phyloP scores from a whole-genome alignment of 2,797 vertebrate species.

The Denticeps clupeoides region DNA sequence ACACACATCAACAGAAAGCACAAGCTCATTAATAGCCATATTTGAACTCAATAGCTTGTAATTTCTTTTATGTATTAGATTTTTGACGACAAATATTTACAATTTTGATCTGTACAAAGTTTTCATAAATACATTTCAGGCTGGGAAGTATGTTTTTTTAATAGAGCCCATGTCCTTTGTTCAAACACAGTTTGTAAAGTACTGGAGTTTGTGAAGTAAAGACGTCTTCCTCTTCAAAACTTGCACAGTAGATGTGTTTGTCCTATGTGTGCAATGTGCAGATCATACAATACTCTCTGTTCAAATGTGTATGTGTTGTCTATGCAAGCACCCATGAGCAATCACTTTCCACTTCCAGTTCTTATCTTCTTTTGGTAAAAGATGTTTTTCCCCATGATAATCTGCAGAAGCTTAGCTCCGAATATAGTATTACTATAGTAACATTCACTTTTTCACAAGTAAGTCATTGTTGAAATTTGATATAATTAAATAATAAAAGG shows the following conservation, averaged over 20 bases:
- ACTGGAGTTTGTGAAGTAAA: too few species aligned
- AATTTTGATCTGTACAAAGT: conserved; percentile 67
- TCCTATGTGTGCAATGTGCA: too few species aligned
- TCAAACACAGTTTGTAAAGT: too few species aligned
- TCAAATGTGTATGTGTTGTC: conserved; percentile 23
- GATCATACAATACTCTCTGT: too few species aligned
- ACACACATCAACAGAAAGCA: conserved; percentile 69
- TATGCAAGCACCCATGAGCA: conserved; percentile 32
- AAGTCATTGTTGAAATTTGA: conserved; percentile 45
- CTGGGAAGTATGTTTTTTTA: conserved; percentile 49
- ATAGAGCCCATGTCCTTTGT: not conserved
- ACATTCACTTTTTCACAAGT: conserved; percentile 60
- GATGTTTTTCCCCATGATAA: conserved; percentile 19
- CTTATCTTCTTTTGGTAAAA: conserved; percentile 46
- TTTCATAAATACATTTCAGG: conserved; percentile 88
- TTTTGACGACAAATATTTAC: conserved; percentile 72
- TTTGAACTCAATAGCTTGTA: conserved; percentile 65
- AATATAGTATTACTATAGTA: conserved; percentile 53
- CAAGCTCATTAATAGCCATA: conserved; percentile 65
- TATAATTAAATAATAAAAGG: conserved; percentile 58
- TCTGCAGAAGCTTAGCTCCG: conserved; percentile 48
- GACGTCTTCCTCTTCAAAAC: too few species aligned
- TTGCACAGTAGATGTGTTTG: too few species aligned
- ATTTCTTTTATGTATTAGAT: conserved; percentile 35
- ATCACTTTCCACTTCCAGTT: conserved; percentile 29